These are phyloP conservation scores for Eupithecia dodoneata DNA, from an alignment of 2,888 invertebrate genomes.

Conservation along the genomic window DNA sequence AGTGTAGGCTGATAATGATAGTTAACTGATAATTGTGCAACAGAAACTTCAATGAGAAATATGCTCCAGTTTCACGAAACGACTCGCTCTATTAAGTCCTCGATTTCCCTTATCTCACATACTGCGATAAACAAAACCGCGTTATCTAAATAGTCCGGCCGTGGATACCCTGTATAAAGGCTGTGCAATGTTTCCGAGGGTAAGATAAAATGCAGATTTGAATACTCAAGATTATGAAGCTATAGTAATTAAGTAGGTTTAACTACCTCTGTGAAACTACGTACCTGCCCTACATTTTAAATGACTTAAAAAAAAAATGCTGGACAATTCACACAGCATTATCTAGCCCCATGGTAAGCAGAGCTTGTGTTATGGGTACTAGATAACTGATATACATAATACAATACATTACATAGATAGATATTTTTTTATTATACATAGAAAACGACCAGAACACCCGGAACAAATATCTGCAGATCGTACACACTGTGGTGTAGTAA, in stretches of 20 bases:
- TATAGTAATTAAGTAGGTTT: background rate
- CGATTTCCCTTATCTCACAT: constrained; percentile 26
- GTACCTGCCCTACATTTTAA: background rate
- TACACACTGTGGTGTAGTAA: too few species aligned
- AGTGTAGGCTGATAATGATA: too few species aligned
- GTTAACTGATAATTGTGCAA: too few species aligned
- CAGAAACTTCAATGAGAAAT: background rate
- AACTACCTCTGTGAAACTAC: background rate
- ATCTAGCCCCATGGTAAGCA: too few species aligned
- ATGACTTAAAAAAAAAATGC: too few species aligned
- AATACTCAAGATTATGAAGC: background rate
- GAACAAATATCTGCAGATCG: too few species aligned
- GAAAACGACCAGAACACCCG: too few species aligned
- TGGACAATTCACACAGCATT: too few species aligned
- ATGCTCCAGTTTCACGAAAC: background rate
- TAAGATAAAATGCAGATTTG: background rate
- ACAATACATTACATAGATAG: too few species aligned
- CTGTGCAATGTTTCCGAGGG: background rate
- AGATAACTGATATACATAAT: too few species aligned
- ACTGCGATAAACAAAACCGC: constrained; percentile 33
- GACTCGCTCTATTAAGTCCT: background rate
- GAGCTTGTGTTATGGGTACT: too few species aligned
- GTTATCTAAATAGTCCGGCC: constrained; percentile 33
- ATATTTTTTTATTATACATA: too few species aligned
- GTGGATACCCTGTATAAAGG: background rate